Base-by-base conservation (phyloP, 1,140 invertebrate species). In the Heliconius himera region DNA sequence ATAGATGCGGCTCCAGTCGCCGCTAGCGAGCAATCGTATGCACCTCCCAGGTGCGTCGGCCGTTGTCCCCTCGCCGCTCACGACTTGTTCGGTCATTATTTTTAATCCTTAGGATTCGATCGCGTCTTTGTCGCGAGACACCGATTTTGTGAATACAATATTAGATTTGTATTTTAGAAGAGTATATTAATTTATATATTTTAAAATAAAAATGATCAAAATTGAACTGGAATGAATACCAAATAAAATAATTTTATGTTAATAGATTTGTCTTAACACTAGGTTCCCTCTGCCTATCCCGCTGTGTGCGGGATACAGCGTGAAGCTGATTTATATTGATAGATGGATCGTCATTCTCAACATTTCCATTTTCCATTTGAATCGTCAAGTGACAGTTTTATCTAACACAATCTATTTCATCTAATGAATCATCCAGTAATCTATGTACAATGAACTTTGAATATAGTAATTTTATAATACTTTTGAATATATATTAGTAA, bases 1-100 rank as follows among this genome's bases (percentile, higher is more conserved):
- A 94, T 94, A 94, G 92, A 89, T 81, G 88, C 86, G 81, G 88
- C 90, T 93, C 93, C 91, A 93, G 92, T 92, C 88, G n/a, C n/a
- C n/a, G 41, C 86, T 86, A 87, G 88, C 88, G 83, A 84, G 89
- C 84, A 84, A 90, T 88, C 90, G 87, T 89, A 85, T 92, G 89
- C 89, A 93, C 90, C 89, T 91, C 90, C 85, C 92, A 93, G 91
- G 91, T 93, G 89, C 85, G 88, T 85, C 82, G 90, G 85, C 83
- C 90, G 86, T 88, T 88, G 89, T 90, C 87, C 89, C 83, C 88
- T 49, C 73, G 75, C 72, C 74, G 77, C 74, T 78, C 70, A 78
- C 22, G 46, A 78, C 76, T 73, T 41, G 60, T 76, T 60, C 26
- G 56, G 56, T 51, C 70, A 60, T 76, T 76, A 70, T 60, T 70